Base-by-base conservation (phyloP, 2,888 invertebrate genomes). In the Neoaliturus tenellus region DNA sequence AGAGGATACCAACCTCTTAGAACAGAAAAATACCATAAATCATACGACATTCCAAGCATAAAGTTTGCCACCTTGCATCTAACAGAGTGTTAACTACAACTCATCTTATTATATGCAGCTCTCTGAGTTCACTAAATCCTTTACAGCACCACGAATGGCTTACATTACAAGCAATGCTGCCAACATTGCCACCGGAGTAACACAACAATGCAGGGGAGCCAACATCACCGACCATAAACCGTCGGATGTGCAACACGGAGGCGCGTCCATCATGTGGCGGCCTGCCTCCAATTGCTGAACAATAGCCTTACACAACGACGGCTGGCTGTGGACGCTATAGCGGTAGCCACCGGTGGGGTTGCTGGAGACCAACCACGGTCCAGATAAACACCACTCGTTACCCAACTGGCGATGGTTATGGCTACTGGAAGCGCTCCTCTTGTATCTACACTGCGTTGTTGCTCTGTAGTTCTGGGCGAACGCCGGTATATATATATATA, bases 271-370 rank as follows among this genome's bases (percentile, higher is more conserved):
- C 62, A 62, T 62, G 28, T 31, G 6, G n/a, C 51, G 23, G 62
- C 25, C 62, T 62, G 62, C 62, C 62, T 62, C 62, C 62, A 62
- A 31, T 62, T 62, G 62, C 62, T 62, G 14, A 62, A 62, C 62
- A 62, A 62, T 62, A 17, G 62, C 31, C 25, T 62, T 62, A 31
- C 62, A 28, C 62, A 62, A 62, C 62, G 14, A 17, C n/a, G n/a
- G n/a, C n/a, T n/a, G n/a, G n/a, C 51, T 51, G 20, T 20, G 17
- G 23, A 28, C 62, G 62, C 12, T n/a, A 17, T 12, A 62, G 62
- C 62, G 17, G 62, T 62, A 62, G 62, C 62, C 5, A 10, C 44
- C 44, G 44, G 14, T 17, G 10, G 35, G 4, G 35, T 4, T 35
- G 44, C 44, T 17, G 44, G 5, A 28, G 62, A 62, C 62, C 31